Evolutionary conservation across 2,797 vertebrate species (phyloP).

Genomic region (Bradypodion pumilum): DNA sequence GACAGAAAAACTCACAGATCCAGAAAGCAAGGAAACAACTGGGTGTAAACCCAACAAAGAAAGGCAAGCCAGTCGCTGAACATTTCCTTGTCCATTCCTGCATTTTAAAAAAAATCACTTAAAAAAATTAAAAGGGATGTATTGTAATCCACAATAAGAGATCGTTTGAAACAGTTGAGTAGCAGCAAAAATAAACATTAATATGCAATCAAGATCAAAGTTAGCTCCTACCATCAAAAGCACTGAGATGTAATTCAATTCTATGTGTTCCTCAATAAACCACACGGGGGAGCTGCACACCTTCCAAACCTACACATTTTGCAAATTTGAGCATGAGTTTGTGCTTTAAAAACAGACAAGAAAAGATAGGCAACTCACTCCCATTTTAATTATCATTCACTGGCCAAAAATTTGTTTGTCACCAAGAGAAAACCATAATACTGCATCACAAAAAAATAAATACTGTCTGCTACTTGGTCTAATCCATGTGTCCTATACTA

Average conservation of each 20-base stretch:
- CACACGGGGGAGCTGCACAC: constrained; percentile 68
- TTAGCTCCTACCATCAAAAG: neutral
- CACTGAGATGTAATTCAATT: too few species aligned
- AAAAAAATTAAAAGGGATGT: neutral
- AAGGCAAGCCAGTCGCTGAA: neutral
- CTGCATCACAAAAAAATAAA: too few species aligned
- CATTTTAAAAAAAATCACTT: neutral
- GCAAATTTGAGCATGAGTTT: neutral
- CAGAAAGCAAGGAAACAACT: neutral
- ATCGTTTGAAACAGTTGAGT: neutral
- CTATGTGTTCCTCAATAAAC: accelerated
- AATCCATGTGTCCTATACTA: too few species aligned
- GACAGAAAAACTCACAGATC: neutral
- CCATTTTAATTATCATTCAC: neutral
- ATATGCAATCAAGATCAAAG: neutral
- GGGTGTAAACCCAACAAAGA: too few species aligned
- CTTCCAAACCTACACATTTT: constrained; percentile 8
- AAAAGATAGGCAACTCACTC: neutral
- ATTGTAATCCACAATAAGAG: neutral
- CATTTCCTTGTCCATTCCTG: neutral
- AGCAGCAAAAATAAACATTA: neutral
- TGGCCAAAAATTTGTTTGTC: neutral
- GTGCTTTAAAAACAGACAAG: neutral
- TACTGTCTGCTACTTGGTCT: too few species aligned
- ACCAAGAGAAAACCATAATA: neutral